These are phyloP conservation scores for Trialeurodes vaporariorum DNA, from an alignment of 1,140 invertebrate species.

Conservation along the genomic window DNA sequence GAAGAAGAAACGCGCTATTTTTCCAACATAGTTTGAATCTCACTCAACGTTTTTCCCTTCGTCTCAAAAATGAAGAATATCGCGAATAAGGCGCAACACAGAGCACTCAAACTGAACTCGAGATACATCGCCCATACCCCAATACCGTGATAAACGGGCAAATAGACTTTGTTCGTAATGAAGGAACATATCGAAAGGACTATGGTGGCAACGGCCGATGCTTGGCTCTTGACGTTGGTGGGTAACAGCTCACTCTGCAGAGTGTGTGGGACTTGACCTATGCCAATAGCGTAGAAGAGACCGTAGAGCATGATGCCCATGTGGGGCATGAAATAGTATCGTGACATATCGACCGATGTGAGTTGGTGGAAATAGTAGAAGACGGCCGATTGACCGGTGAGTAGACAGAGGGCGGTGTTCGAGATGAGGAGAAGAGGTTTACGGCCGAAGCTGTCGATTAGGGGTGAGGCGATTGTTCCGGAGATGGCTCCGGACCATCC, in stretches of 20 bases:
- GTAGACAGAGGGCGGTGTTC: not conserved
- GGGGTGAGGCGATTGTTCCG: constrained; percentile 32
- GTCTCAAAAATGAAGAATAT: constrained; percentile 44
- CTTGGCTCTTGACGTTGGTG: constrained; percentile 25
- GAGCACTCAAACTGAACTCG: constrained; percentile 18
- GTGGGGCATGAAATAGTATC: constrained; percentile 18
- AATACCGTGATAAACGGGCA: constrained; percentile 9
- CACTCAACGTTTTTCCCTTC: constrained; percentile 60
- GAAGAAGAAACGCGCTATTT: too few species aligned
- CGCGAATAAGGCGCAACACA: constrained; percentile 46
- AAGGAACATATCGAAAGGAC: constrained; percentile 22
- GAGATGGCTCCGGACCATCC: constrained; percentile 28
- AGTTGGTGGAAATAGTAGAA: constrained; percentile 2
- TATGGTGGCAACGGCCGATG: constrained; percentile 24
- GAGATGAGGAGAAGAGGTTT: constrained; percentile 42
- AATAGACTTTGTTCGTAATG: constrained; percentile 23
- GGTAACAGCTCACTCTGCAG: constrained; percentile 28
- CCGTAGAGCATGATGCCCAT: constrained; percentile 16
- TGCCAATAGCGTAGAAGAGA: constrained; percentile 23
- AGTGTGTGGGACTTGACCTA: constrained; percentile 26
- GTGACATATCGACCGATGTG: not conserved
- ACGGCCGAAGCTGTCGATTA: constrained; percentile 38
- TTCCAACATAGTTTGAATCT: constrained; percentile 57
- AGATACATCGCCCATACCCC: constrained; percentile 23
- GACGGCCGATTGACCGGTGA: constrained; percentile 7